These are phyloP conservation scores for Limonius californicus DNA, from an alignment of 1,140 invertebrate species.

Conservation along the genomic window DNA sequence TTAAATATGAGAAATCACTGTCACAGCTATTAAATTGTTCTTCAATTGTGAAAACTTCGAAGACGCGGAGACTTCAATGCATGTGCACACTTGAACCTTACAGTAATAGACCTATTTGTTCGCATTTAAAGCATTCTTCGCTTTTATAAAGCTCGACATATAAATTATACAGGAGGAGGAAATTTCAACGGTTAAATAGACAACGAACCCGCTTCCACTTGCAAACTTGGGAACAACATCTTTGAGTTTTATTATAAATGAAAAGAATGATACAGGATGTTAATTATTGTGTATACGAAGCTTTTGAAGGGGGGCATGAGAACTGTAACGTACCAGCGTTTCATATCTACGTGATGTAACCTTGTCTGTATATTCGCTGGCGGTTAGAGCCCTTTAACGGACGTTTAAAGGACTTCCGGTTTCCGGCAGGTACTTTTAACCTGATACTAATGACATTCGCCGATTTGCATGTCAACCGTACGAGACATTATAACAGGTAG, in stretches of 20 bases:
- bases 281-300: neutral
- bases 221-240: too few relatives aligned
- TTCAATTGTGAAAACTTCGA: too few relatives aligned
- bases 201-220: too few relatives aligned
- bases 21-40: too few relatives aligned
- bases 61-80: too few relatives aligned
- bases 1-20: too few relatives aligned
- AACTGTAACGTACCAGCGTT: neutral
- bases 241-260: neutral
- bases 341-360: neutral
- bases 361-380: neutral
- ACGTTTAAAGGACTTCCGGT: constrained; percentile 23
- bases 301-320: constrained; percentile 1
- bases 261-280: neutral
- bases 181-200: too few relatives aligned
- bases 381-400: constrained; percentile 18
- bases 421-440: constrained; percentile 19
- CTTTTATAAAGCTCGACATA: too few relatives aligned
- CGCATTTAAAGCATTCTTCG: too few relatives aligned
- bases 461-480: constrained; percentile 12
- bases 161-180: too few relatives aligned
- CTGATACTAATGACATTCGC: neutral
- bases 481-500: neutral
- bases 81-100: too few relatives aligned
- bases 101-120: too few relatives aligned